These are phyloP conservation scores for Pollimyrus isidori DNA, from an alignment of 2,113 vertebrate species.

Conservation along the genomic window DNA sequence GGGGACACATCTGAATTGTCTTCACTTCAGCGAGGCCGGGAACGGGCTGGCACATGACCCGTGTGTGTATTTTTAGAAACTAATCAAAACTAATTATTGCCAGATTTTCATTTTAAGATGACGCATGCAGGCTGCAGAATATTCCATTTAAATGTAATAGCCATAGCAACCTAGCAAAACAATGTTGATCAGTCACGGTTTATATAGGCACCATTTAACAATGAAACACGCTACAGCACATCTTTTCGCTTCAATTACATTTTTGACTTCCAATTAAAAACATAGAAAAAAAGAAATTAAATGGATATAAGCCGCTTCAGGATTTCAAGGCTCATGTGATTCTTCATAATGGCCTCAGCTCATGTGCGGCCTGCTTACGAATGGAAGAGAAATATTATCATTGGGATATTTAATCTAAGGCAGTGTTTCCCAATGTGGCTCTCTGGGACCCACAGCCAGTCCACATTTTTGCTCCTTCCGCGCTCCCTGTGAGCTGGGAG, in stretches of 20 bases:
- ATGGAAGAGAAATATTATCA: constrained; percentile 15
- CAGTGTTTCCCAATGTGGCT: neutral
- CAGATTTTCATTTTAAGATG: constrained; percentile 17
- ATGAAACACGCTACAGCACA: neutral
- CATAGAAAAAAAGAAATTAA: neutral
- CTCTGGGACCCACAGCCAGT: neutral
- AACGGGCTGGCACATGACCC: neutral
- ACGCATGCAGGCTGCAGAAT: neutral
- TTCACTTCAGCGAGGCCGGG: neutral
- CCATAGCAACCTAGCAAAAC: constrained; percentile 5
- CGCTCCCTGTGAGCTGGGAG: neutral
- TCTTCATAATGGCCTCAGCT: constrained; percentile 19
- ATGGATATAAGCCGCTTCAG: neutral
- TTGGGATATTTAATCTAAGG: constrained; percentile 28
- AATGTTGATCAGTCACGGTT: neutral
- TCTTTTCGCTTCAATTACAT: neutral
- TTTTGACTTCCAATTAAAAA: constrained; percentile 5
- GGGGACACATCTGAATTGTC: neutral
- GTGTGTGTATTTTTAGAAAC: neutral
- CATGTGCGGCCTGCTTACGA: constrained; percentile 30
- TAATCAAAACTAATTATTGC: constrained; percentile 20
- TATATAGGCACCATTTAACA: neutral
- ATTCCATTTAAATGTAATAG: neutral
- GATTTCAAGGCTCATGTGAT: neutral
- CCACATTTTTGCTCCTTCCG: neutral